Evolutionary conservation across 2,888 invertebrate genomes (phyloP).

Genomic region (Onchidella celtica): DNA sequence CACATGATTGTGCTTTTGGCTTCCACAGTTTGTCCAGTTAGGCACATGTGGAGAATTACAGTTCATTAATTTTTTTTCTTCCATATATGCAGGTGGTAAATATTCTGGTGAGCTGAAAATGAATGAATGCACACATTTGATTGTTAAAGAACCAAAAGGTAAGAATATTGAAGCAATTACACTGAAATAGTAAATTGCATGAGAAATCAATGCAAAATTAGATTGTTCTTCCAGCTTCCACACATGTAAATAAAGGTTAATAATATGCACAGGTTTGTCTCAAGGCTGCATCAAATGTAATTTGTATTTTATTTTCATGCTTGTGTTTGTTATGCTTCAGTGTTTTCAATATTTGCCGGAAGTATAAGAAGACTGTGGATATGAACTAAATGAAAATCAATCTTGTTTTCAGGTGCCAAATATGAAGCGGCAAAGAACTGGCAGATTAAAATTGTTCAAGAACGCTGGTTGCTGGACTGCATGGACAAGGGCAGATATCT

Average conservation of each 20-base stretch:
- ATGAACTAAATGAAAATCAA: no score
- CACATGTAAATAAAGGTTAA: no score
- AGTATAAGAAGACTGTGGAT: no score
- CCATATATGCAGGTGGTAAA: conserved; percentile 85
- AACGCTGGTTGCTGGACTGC: conserved; percentile 89
- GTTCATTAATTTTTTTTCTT: no score
- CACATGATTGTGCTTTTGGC: no score
- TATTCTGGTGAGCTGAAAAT: conserved; percentile 83
- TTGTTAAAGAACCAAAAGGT: conserved; percentile 83
- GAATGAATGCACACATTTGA: conserved; percentile 82
- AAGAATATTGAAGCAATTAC: conserved; percentile 24
- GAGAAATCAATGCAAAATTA: neutral
- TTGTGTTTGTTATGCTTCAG: no score
- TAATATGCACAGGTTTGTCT: no score
- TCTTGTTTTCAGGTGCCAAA: conserved; percentile 87
- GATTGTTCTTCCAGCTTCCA: neutral
- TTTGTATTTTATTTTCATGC: no score
- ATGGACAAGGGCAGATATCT: conserved; percentile 84
- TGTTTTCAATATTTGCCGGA: no score
- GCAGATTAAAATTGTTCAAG: conserved; percentile 86
- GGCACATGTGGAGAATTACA: no score
- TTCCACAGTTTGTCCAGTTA: no score
- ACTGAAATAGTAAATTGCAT: neutral
- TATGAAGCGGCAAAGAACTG: conserved; percentile 84
- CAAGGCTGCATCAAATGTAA: no score